phyloP scores from a whole-genome alignment of 2,797 vertebrate species.

The Liasis olivaceus region DNA sequence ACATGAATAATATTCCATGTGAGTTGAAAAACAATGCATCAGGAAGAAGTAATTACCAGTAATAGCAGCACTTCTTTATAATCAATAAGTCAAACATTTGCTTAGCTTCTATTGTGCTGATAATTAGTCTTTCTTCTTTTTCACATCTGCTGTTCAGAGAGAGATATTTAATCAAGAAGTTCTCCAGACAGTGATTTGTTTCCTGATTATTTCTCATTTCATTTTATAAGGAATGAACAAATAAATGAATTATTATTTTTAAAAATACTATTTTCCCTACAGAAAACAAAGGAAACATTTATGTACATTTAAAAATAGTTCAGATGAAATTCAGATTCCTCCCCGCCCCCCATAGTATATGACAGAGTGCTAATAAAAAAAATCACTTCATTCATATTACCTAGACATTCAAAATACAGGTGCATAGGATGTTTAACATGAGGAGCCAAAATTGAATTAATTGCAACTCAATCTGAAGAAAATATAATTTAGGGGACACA shows the following conservation, averaged over 20 bases:
- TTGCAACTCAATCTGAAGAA: background rate
- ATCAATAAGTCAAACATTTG: constrained; percentile 60
- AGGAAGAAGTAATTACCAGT: constrained; percentile 51
- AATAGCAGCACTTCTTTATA: constrained; percentile 52
- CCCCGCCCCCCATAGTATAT: background rate
- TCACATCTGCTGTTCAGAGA: constrained; percentile 55
- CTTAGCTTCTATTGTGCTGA: constrained; percentile 48
- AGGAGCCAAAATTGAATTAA: background rate
- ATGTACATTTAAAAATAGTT: constrained; percentile 7
- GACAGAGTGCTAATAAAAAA: background rate
- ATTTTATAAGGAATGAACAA: constrained; percentile 49
- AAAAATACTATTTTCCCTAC: constrained; percentile 21
- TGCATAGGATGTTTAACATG: background rate
- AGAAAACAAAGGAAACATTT: constrained; percentile 23
- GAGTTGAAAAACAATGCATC: constrained; percentile 51
- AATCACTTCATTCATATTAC: background rate
- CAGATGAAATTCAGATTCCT: background rate
- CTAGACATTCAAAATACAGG: background rate
- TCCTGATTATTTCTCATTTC: constrained; percentile 41
- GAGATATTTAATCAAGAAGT: constrained; percentile 61
- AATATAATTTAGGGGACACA: background rate
- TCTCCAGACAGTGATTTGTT: constrained; percentile 60
- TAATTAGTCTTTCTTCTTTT: constrained; percentile 61
- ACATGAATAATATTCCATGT: background rate
- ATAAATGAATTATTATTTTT: constrained; percentile 44